Conservation (phyloP, 2,888 invertebrate genomes). For the Apamea epomidion region DNA sequence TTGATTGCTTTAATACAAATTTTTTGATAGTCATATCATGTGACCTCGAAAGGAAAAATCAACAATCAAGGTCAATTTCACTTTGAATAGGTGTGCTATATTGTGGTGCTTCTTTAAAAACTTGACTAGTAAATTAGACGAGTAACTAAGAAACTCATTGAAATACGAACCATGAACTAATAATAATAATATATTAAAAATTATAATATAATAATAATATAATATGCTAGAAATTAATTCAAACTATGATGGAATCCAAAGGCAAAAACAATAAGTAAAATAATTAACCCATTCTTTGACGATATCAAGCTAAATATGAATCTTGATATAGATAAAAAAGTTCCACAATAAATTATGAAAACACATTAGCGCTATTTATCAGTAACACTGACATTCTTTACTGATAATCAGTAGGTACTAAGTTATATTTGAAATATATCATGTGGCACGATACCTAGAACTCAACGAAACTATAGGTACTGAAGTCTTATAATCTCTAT, state of each 20-base stretch:
- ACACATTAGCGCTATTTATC: conserved; percentile 42
- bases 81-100: conserved; percentile 45
- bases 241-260: background rate
- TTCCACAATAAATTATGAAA: conserved; percentile 17
- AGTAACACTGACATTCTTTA: conserved; percentile 9
- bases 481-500: too few species aligned
- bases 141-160: background rate
- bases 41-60: conserved; percentile 49
- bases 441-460: background rate
- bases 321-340: conserved; percentile 6
- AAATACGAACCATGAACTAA: background rate
- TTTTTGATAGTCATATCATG: conserved; percentile 54
- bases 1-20: conserved; percentile 56
- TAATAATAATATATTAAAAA: too few species aligned
- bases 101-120: conserved; percentile 34
- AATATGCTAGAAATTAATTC: background rate
- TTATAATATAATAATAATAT: too few species aligned
- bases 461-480: background rate
- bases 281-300: background rate
- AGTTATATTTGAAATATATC: background rate
- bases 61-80: conserved; percentile 60
- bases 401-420: conserved; percentile 5
- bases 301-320: background rate
- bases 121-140: background rate
- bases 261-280: background rate